Evolutionary conservation across 2,888 invertebrate genomes (phyloP).

Genomic region (Drosophila greeni): DNA sequence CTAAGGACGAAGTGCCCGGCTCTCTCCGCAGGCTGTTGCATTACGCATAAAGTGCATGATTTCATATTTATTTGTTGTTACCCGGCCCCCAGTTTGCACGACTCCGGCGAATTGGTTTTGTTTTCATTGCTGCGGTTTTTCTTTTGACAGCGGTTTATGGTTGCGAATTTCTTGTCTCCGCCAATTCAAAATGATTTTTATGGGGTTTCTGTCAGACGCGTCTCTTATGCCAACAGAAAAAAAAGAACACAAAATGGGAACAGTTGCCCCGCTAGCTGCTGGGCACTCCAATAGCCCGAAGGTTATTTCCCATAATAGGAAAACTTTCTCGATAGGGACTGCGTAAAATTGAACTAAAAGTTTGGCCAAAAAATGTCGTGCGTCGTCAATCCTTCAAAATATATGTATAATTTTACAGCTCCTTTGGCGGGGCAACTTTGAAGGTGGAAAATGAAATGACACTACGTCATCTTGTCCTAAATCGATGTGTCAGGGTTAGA

Average conservation of each 20-base stretch:
- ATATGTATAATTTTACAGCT: conserved; percentile 25
- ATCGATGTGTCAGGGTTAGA: not conserved
- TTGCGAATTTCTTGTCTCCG: conserved; percentile 25
- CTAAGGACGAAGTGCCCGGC: not conserved
- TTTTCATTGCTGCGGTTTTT: conserved; percentile 37
- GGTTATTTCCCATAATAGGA: conserved; percentile 31
- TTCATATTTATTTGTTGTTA: conserved; percentile 60
- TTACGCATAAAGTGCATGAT: conserved; percentile 62
- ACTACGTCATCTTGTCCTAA: conserved; percentile 4
- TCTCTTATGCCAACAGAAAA: conserved; percentile 10
- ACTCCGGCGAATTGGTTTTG: conserved; percentile 45
- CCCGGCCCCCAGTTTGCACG: conserved; percentile 37
- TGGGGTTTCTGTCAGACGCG: conserved; percentile 29
- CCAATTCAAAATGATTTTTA: conserved; percentile 43
- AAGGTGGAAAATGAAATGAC: not conserved
- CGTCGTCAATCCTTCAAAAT: conserved; percentile 24
- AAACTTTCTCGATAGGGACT: conserved; percentile 24
- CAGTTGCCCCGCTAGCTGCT: conserved; percentile 3
- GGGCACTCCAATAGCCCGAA: conserved; percentile 19
- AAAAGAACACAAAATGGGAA: conserved; percentile 11
- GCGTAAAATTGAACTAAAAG: conserved; percentile 30
- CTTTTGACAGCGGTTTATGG: conserved; percentile 38
- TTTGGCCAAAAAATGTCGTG: conserved; percentile 20
- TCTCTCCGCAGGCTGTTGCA: conserved; percentile 38
- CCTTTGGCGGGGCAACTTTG: conserved; percentile 1